Evolutionary conservation across 1,140 invertebrate genomes (phyloP), one percentile per base, ranked within the genome.

Genomic region (Xylocopa sonorina): DNA sequence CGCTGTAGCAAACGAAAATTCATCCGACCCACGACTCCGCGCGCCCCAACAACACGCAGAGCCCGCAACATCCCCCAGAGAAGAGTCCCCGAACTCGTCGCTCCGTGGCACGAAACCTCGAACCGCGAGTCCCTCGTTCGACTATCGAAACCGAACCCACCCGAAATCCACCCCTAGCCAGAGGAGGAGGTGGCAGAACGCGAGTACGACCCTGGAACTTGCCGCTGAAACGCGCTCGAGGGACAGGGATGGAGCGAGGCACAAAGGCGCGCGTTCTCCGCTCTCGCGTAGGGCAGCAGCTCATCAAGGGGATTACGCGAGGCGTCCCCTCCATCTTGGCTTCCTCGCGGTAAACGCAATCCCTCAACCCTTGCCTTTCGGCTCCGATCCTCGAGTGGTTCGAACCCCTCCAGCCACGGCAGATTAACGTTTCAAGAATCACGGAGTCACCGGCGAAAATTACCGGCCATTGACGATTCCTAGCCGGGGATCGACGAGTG

Each of bases 381-480:
- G 24, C 32, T 24, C n/a, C n/a, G 62, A 21, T 41, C 12, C 6
- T 55, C 21, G 38, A 75, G 72, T 38, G 46, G 58, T 34, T n/a
- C 21, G 38, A 21, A 67, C 73, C 62, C 48, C 58, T 46, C n/a
- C n/a, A 75, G n/a, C 63, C 63, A 68, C 50, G 63, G 51, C 63
- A 57, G 73, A 76, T 76, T 76, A 76, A 76, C 73, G 73, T 68
- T 76, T 76, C 63, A 76, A 76, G 73, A 76, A 76, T 76, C 63
- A 51, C 63, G 51, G 50, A 76, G 73, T 76, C 73, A 76, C 63
- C 32, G 63, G 32, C 63, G 29, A 76, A 76, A 76, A 76, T 76
- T 76, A 68, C 73, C 43, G 16, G 12, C 34, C 63, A 76, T 68
- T 68, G 73, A 76, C 46, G 63, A 76, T 46, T 68, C 41, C 63